These are phyloP conservation scores for Copidosoma aretas DNA, from an alignment of 2,888 invertebrate species.

Conservation along the genomic window DNA sequence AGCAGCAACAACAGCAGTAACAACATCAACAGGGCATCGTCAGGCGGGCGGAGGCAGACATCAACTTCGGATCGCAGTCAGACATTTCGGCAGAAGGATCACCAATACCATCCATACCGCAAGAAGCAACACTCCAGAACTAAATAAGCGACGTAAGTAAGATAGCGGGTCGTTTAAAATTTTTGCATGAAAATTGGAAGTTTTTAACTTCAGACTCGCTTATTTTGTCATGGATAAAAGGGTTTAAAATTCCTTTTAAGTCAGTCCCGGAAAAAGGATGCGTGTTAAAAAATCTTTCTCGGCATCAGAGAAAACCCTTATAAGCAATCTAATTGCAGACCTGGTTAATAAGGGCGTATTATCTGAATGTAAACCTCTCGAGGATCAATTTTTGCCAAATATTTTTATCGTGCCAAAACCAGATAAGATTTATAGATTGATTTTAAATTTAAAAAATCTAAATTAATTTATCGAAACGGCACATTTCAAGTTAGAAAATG, in stretches of 20 bases:
- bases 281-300: neutral
- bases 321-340: slow-evolving; percentile 11
- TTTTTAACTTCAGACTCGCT: neutral
- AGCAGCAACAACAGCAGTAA: too few species aligned
- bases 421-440: slow-evolving; percentile 20
- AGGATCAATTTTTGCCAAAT: slow-evolving; percentile 22
- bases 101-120: neutral
- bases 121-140: neutral
- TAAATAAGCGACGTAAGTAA: slow-evolving; percentile 5
- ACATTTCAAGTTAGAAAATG: slow-evolving; percentile 29
- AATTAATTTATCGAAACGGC: slow-evolving; percentile 27
- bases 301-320: neutral
- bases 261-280: neutral
- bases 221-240: slow-evolving; percentile 2
- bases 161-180: neutral
- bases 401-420: slow-evolving; percentile 31
- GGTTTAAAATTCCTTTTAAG: slow-evolving; percentile 6
- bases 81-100: neutral
- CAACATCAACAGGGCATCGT: neutral
- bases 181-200: slow-evolving; percentile 4
- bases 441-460: slow-evolving; percentile 38
- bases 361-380: neutral
- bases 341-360: slow-evolving; percentile 30
- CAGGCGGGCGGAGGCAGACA: neutral
- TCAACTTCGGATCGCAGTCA: neutral